A percentile compares a stretch with the other conserved stretches of the same genome.
Conservation (phyloP, 2,888 invertebrate genomes). For the Agrotis puta region DNA sequence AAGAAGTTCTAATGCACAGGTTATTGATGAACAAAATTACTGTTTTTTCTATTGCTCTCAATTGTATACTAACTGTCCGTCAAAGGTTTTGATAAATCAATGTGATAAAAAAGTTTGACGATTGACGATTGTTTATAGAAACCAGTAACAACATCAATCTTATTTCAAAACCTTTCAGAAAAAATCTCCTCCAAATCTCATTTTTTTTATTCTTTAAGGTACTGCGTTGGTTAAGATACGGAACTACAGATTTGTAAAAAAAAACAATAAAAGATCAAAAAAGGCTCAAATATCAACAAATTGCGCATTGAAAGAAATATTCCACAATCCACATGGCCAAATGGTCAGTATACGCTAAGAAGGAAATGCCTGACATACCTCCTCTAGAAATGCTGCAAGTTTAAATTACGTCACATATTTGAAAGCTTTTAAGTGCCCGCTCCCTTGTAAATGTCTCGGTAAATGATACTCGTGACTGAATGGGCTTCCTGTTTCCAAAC, state of each 20-base stretch:
- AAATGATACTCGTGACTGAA: conserved; percentile 51
- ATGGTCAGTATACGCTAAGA: conserved; percentile 26
- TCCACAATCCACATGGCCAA: conserved; percentile 9
- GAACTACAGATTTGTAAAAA: background rate
- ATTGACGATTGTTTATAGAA: background rate
- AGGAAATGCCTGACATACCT: conserved; percentile 51
- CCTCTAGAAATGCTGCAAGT: conserved; percentile 43
- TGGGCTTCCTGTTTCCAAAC: conserved; percentile 48
- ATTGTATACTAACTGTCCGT: conserved; percentile 14
- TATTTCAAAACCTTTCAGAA: background rate
- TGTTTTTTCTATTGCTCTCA: conserved; percentile 9
- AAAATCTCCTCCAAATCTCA: background rate
- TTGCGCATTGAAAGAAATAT: conserved; percentile 18
- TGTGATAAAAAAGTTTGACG: background rate
- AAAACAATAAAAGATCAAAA: background rate
- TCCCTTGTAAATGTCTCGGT: conserved; percentile 44
- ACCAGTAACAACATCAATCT: background rate
- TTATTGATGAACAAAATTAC: background rate
- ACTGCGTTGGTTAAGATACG: background rate
- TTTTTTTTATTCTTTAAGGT: background rate
- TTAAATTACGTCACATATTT: conserved; percentile 56
- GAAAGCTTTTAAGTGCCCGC: conserved; percentile 51
- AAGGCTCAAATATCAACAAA: background rate
- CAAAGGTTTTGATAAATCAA: conserved; percentile 8
- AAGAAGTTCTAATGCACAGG: background rate